Conservation (phyloP, 2,797 vertebrate genomes). For the Scleropages formosus region DNA sequence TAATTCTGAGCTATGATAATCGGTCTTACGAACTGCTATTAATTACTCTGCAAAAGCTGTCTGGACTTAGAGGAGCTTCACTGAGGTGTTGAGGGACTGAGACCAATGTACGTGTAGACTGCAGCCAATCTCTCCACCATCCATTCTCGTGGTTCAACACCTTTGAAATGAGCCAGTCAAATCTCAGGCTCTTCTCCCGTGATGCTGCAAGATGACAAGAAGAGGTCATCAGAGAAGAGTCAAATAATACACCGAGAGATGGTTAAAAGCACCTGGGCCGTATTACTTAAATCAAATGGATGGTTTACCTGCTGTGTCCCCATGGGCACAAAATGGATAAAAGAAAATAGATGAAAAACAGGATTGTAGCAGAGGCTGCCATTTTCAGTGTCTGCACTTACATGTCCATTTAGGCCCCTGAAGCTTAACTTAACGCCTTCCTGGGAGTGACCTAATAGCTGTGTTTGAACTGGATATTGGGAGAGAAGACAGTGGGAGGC, state of each 20-base stretch:
- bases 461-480: neutral
- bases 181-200: neutral
- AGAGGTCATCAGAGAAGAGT: neutral
- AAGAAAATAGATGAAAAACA: neutral
- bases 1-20: no score
- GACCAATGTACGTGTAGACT: neutral
- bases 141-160: neutral
- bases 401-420: neutral
- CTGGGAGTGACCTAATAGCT: neutral
- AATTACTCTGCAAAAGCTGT: neutral
- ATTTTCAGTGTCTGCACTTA: neutral
- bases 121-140: neutral
- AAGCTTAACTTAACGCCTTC: neutral
- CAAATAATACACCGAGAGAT: neutral
- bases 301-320: neutral
- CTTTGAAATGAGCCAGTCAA: conserved; percentile 21
- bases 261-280: neutral
- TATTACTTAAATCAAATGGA: conserved; percentile 5
- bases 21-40: neutral
- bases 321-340: neutral
- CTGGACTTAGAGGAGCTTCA: neutral
- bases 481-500: no score
- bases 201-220: conserved; percentile 3
- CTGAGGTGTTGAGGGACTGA: conserved; percentile 1
- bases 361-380: neutral